Base-by-base conservation (phyloP, 2,888 invertebrate species). In the Leptinotarsa juncta region DNA sequence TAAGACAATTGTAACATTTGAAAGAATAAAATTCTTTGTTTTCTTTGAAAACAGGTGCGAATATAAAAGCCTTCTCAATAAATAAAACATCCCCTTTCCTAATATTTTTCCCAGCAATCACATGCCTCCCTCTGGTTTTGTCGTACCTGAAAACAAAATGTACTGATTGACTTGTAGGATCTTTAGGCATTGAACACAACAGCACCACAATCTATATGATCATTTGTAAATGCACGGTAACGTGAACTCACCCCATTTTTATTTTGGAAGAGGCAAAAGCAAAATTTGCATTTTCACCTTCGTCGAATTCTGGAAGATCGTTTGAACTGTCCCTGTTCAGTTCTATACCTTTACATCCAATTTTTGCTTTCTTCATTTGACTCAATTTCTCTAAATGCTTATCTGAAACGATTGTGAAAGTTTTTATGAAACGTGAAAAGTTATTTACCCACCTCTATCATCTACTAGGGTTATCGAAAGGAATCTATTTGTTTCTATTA, bases 61-160 rank as follows among this genome's bases (percentile, higher is more conserved):
- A 94, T 1, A 95, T 92, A 85, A 93, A 94, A 0, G 97, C 94
- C 81, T 92, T 91, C 86, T 97, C 97, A 0, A 92, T 90, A 85
- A 96, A 94, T 55, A 98, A 86, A 0, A 94, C 89, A 80, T 95
- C 93, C 0, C 95, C 95, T 66, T 90, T 89, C 12, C 88, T 86
- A 3, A 94, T 89, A 50, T 88, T 85, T 75, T 89, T 88, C 15
- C 88, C 90, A 1, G 94, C 91, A 49, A 92, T 84, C 16, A 96
- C 92, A 85, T 92, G 90, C 49, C 95, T 90, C 0, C 95, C 95
- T 73, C 89, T 90, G 32, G 89, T 87, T 62, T 90, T 87, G 77
- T 89, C 90, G 76, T 89, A 89, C 77, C 91, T 91, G 82, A 60
- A 51, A 71, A 57, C 14, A 20, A 65, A 51, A 42, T 48, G 42